These are phyloP conservation scores for Anoura caudifer DNA, from an alignment of 2,113 vertebrate genomes.

Conservation along the genomic window DNA sequence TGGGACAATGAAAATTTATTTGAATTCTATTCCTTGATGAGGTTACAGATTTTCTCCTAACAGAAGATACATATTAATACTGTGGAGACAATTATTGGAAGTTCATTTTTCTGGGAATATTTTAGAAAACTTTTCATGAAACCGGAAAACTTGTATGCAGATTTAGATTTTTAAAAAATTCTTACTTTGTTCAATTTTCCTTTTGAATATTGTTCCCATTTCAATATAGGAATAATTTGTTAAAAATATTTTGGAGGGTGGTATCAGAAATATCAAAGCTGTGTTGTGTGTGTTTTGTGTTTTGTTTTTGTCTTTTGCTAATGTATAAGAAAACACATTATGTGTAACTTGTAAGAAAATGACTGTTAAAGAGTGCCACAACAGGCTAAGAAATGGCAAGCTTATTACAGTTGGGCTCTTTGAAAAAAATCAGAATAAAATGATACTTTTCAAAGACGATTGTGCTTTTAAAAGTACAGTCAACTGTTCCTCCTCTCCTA, in stretches of 20 bases:
- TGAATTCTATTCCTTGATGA: constrained; percentile 52
- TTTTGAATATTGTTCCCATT: not conserved
- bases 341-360: not conserved
- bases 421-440: not conserved
- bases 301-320: not conserved
- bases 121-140: constrained; percentile 50
- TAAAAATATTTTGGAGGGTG: not conserved
- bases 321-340: not conserved
- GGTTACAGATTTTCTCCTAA: constrained; percentile 46
- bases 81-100: constrained; percentile 61
- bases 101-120: constrained; percentile 56
- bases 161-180: not conserved
- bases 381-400: not conserved
- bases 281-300: not conserved
- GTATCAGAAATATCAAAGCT: not conserved
- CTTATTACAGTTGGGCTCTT: not conserved
- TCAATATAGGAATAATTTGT: not conserved
- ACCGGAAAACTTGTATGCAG: not conserved
- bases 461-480: constrained; percentile 18
- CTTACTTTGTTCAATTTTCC: not conserved
- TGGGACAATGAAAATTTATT: constrained; percentile 62
- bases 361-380: not conserved
- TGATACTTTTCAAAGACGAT: constrained; percentile 17
- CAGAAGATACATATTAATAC: not conserved
- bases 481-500: not conserved